Conservation (phyloP, 2,113 vertebrate species). For the Corapipo altera region DNA sequence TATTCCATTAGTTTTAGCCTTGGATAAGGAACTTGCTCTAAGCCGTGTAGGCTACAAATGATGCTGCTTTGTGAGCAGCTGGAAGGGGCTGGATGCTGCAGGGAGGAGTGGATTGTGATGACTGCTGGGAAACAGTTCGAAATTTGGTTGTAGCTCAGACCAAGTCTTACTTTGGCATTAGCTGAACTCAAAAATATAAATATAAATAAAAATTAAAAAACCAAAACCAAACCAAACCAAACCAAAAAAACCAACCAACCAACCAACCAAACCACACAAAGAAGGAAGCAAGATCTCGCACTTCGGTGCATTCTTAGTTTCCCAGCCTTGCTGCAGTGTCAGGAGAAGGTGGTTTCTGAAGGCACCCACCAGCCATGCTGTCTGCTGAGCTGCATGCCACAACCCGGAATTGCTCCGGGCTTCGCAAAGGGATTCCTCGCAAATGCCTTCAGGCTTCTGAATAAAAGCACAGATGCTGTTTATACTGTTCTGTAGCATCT, state of each 20-base stretch:
- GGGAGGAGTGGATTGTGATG: not conserved
- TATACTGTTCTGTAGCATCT: conserved; percentile 34
- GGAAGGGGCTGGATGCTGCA: not conserved
- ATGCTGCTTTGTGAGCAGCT: rapidly evolving
- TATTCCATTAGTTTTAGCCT: not conserved
- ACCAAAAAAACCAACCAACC: too few species aligned
- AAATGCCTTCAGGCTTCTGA: not conserved
- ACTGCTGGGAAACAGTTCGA: not conserved
- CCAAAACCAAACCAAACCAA: too few species aligned
- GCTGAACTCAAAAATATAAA: not conserved
- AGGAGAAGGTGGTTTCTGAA: not conserved
- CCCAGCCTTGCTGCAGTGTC: not conserved
- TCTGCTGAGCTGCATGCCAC: not conserved
- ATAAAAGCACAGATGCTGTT: conserved; percentile 68
- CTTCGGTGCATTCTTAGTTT: not conserved
- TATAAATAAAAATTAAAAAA: not conserved
- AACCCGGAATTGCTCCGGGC: not conserved
- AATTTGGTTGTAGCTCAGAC: not conserved
- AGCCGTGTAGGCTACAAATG: not conserved
- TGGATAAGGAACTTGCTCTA: not conserved
- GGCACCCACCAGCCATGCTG: rapidly evolving
- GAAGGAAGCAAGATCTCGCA: rapidly evolving
- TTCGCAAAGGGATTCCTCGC: not conserved
- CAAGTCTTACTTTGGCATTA: not conserved
- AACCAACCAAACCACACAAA: not conserved